phyloP scores from a whole-genome alignment of 2,113 vertebrate species.

The Rhinoptilus africanus region DNA sequence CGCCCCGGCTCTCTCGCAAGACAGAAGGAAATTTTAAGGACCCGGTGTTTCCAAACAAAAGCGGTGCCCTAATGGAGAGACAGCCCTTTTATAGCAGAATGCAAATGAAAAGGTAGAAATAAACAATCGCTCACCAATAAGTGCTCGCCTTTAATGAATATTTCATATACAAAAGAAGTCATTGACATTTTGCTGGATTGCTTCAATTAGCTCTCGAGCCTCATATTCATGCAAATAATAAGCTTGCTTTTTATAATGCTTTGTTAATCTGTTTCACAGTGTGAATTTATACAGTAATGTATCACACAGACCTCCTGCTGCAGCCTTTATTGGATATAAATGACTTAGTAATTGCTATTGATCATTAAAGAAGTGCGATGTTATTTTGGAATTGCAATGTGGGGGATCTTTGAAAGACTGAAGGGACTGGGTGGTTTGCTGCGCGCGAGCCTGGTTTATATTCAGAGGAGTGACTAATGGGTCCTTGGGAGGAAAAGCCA shows the following conservation, averaged over 20 bases:
- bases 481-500: constrained; percentile 28
- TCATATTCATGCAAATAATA: constrained; percentile 70
- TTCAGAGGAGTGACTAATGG: background rate
- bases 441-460: background rate
- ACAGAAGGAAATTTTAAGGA: background rate
- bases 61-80: background rate
- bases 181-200: constrained; percentile 78
- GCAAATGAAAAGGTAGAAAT: constrained; percentile 31
- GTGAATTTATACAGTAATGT: constrained; percentile 32
- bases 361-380: constrained; percentile 43
- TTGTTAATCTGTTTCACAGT: constrained; percentile 75
- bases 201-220: constrained; percentile 75
- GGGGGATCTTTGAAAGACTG: background rate
- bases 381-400: constrained; percentile 20
- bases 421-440: background rate
- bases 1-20: background rate
- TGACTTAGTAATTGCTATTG: constrained; percentile 67
- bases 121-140: constrained; percentile 14
- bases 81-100: background rate
- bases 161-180: constrained; percentile 65
- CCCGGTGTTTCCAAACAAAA: background rate
- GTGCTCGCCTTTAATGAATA: constrained; percentile 54
- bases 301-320: constrained; percentile 60
- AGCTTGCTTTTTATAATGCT: constrained; percentile 75
- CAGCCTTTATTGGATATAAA: constrained; percentile 68